phyloP scores from a whole-genome alignment of 1,140 invertebrate species.

The Parapsyche elsis region DNA sequence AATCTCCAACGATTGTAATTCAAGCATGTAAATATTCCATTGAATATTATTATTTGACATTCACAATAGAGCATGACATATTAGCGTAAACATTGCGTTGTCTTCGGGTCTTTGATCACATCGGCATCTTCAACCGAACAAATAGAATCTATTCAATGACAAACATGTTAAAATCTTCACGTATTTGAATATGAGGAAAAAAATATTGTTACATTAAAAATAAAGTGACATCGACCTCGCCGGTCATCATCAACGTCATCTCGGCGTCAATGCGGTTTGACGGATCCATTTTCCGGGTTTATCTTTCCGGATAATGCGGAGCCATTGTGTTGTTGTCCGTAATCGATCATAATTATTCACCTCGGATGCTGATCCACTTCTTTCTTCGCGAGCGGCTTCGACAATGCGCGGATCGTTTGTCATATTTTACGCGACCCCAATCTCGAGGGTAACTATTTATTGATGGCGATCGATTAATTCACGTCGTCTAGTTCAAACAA shows the following conservation, averaged over 20 bases:
- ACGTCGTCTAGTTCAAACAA: constrained; percentile 9
- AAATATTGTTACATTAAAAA: background rate
- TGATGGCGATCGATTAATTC: constrained; percentile 26
- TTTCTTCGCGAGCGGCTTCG: background rate
- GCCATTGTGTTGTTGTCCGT: background rate
- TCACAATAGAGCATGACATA: no score
- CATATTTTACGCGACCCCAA: constrained; percentile 21
- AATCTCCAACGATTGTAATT: no score
- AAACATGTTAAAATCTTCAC: no score
- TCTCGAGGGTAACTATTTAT: constrained; percentile 1
- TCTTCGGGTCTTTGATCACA: no score
- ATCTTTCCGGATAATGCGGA: background rate
- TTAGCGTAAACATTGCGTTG: no score
- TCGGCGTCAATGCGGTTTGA: background rate
- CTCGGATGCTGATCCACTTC: constrained; percentile 3
- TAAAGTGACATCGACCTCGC: background rate
- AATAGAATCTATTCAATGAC: no score
- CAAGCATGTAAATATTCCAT: no score
- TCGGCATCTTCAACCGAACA: no score
- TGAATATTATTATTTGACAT: no score
- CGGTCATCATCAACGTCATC: constrained; percentile 1
- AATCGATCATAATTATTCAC: constrained; percentile 31
- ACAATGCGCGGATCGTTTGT: constrained; percentile 17
- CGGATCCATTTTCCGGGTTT: constrained; percentile 2
- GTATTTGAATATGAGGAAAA: no score